Evolutionary conservation across 2,888 invertebrate species (phyloP), one percentile per base, ranked within the genome.

Genomic region (Furcula furcula): DNA sequence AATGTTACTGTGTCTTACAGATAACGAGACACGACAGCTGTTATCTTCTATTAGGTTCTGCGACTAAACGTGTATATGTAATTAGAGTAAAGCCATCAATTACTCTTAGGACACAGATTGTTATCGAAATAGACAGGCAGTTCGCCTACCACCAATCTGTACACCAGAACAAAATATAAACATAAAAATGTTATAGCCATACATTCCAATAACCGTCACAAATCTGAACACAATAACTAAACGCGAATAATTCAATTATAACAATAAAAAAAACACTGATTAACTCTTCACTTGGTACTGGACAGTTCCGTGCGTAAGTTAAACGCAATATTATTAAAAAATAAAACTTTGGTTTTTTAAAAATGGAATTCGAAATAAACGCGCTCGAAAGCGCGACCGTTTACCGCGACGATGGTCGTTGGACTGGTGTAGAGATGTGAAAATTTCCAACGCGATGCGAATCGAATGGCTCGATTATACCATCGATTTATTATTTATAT

Each of bases 381-480:
- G 62, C 62, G 48, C 52, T 51, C 58, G 55, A 41, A 47, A 55
- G 65, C 74, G 71, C 81, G 79, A 60, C 76, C 75, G 73, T 44
- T 52, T 56, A 33, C 51, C 40, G 43, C 66, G 68, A 68, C 63
- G 70, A 46, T 63, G 49, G 46, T 65, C 69, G 71, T 59, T 46
- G 50, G 56, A 83, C 83, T 83, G 75, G 49, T 45, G 36, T 76
- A 79, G 83, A 66, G 81, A 65, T 58, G 80, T 49, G 73, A 61
- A 55, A 53, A 35, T 47, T 34, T 37, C 36, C 37, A 43, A 48
- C 42, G 42, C 55, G 31, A 43, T 47, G 48, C 33, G 37, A 44
- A 46, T 40, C 41, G 12, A 12, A 3, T 21, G 7, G 4, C 7
- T 25, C 13, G 7, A 25, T 25, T 7, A 25, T 3, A 9, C n/a